These are phyloP conservation scores for Centropyge bicolor DNA, from an alignment of 2,797 vertebrate genomes.

Conservation along the genomic window DNA sequence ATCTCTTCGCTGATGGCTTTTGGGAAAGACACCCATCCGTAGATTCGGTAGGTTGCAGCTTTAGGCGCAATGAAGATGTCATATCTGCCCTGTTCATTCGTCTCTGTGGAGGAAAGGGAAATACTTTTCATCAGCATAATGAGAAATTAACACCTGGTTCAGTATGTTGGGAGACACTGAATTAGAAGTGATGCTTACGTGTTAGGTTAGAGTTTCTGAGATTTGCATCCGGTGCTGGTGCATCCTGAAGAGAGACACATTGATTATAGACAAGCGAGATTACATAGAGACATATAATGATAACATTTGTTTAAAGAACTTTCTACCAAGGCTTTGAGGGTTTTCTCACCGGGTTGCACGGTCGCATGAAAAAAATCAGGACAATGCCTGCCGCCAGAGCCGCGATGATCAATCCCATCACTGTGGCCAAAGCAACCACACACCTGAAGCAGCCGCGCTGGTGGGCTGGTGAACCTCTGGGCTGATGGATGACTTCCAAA, in stretches of 20 bases:
- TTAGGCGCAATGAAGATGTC: conserved; percentile 54
- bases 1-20: fast-evolving
- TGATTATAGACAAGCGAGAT: neutral
- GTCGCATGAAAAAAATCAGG: neutral
- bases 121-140: neutral
- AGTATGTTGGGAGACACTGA: neutral
- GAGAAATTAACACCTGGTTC: neutral
- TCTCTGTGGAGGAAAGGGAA: conserved; percentile 37
- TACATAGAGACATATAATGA: neutral
- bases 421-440: neutral
- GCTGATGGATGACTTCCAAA: neutral
- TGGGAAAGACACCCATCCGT: conserved; percentile 43
- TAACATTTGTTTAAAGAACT: neutral
- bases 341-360: conserved; percentile 61
- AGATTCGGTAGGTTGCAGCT: conserved; percentile 30
- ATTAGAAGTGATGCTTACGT: conserved; percentile 43
- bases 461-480: neutral
- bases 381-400: conserved; percentile 14
- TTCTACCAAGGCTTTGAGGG: neutral
- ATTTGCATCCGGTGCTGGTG: fast-evolving
- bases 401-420: conserved; percentile 35
- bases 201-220: neutral
- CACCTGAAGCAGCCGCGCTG: conserved; percentile 1
- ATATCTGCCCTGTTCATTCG: fast-evolving
- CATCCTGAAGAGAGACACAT: conserved; percentile 25